These are phyloP conservation scores for Kuschelorhynchus macadamiae DNA, from an alignment of 2,888 invertebrate genomes.

Conservation along the genomic window DNA sequence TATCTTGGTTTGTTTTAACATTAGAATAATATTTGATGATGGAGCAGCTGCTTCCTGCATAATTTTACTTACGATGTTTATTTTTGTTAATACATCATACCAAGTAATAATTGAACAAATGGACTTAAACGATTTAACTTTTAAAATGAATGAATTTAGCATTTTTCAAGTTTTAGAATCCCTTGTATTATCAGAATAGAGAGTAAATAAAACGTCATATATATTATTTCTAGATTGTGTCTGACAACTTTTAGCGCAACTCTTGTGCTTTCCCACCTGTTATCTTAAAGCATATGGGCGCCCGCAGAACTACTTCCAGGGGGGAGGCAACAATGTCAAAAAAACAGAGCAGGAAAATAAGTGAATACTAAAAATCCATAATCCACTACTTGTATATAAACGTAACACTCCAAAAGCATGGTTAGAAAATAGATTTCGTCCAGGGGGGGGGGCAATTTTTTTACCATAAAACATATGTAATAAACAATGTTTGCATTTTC, in stretches of 20 bases:
- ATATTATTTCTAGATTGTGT: conserved; percentile 5
- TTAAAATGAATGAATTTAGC: conserved; percentile 9
- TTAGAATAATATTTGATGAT: background rate
- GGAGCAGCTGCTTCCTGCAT: background rate
- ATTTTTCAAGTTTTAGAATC: conserved; percentile 2
- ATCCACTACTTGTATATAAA: too few species aligned
- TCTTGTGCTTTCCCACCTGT: background rate
- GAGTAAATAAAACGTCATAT: conserved; percentile 10
- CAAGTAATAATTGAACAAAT: background rate
- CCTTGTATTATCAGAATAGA: background rate
- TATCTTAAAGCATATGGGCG: too few species aligned
- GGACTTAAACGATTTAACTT: background rate
- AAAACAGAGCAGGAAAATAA: too few species aligned
- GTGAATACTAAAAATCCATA: too few species aligned
- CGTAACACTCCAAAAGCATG: too few species aligned
- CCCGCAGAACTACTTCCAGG: too few species aligned
- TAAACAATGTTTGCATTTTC: too few species aligned
- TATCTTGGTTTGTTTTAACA: background rate
- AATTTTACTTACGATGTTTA: background rate
- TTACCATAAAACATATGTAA: too few species aligned
- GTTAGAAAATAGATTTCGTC: too few species aligned
- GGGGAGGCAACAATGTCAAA: too few species aligned
- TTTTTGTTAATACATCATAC: background rate
- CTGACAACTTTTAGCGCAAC: conserved; percentile 8
- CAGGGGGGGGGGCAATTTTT: too few species aligned